Conservation (phyloP, 1,140 invertebrate species). For the Brachionus asplanchnoidis region DNA sequence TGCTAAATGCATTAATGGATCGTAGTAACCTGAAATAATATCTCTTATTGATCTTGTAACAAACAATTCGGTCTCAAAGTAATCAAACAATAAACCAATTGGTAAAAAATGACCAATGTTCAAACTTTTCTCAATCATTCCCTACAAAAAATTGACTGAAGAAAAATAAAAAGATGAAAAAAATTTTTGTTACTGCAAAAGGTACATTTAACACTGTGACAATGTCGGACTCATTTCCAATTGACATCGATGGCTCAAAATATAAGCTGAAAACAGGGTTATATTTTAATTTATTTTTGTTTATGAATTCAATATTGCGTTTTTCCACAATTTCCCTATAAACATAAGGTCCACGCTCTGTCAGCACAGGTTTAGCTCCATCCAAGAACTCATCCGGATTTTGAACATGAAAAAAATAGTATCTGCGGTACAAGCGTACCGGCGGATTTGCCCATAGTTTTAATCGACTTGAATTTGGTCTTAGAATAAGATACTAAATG, state of each 20-base stretch:
- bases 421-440: background rate
- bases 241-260: background rate
- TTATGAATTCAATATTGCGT: background rate
- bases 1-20: background rate
- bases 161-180: background rate
- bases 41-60: background rate
- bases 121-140: background rate
- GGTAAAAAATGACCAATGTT: background rate
- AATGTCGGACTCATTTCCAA: background rate
- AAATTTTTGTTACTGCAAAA: background rate
- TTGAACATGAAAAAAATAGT: background rate
- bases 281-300: background rate
- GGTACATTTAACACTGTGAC: constrained; percentile 21
- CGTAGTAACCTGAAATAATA: constrained; percentile 3
- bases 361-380: background rate
- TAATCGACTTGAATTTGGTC: background rate
- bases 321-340: background rate
- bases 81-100: background rate
- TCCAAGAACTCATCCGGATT: background rate
- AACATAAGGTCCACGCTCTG: constrained; percentile 23
- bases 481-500: background rate
- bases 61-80: constrained; percentile 17
- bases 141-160: background rate
- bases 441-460: background rate
- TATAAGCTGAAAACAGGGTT: background rate